These are phyloP conservation scores for Grus americana DNA, from an alignment of 2,113 vertebrate genomes.

Conservation along the genomic window DNA sequence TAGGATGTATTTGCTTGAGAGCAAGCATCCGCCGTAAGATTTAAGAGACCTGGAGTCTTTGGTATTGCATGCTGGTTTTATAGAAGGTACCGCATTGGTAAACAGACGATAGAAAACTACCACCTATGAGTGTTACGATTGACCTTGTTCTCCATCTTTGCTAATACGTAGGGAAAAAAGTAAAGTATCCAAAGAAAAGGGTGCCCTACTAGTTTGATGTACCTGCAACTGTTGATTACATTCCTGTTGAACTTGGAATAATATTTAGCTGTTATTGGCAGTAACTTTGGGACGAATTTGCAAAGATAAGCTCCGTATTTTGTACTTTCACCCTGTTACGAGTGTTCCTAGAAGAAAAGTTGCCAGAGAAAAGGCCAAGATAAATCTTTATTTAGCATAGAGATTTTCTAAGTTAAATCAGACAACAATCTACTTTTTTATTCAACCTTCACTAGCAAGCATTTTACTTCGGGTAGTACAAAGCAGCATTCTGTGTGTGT, in stretches of 20 bases:
- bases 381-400: not conserved
- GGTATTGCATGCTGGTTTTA: not conserved
- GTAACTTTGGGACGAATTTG: not conserved
- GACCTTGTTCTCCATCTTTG: not conserved
- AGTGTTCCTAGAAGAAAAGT: conserved; percentile 14
- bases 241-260: not conserved
- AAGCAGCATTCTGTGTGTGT: not conserved
- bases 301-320: not conserved
- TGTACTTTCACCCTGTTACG: not conserved
- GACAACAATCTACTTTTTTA: not conserved
- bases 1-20: not conserved
- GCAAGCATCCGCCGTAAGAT: not conserved
- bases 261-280: not conserved
- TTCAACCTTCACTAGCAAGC: not conserved
- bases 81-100: not conserved
- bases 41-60: not conserved
- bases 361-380: not conserved
- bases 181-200: not conserved
- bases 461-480: not conserved
- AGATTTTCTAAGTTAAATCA: conserved; percentile 13
- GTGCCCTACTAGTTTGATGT: not conserved
- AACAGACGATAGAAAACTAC: not conserved
- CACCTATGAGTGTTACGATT: not conserved
- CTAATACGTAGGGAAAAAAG: not conserved
- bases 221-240: not conserved